These are phyloP conservation scores for Heliconius erato DNA, from an alignment of 2,888 invertebrate genomes.

Conservation along the genomic window DNA sequence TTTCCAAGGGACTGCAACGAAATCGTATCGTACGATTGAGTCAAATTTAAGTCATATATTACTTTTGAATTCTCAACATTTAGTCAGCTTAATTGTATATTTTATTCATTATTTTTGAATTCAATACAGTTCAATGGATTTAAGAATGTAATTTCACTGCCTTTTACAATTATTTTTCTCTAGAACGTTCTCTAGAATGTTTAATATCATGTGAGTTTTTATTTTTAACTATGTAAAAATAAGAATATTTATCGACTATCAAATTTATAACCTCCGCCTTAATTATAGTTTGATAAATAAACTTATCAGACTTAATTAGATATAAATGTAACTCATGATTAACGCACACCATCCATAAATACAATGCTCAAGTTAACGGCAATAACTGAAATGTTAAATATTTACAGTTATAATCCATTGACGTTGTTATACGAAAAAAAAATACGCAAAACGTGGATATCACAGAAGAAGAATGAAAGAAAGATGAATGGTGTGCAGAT, in stretches of 20 bases:
- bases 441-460: too few species aligned
- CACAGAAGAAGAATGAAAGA: too few species aligned
- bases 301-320: neutral
- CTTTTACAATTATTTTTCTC: too few species aligned
- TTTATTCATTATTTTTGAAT: neutral
- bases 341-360: neutral
- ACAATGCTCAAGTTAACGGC: too few species aligned
- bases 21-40: neutral
- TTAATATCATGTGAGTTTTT: too few species aligned
- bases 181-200: too few species aligned
- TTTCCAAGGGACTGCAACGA: neutral
- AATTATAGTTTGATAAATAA: neutral
- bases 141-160: neutral
- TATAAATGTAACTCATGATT: slow-evolving; percentile 4
- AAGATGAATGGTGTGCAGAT: too few species aligned
- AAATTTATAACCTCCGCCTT: neutral
- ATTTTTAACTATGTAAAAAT: too few species aligned
- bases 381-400: too few species aligned
- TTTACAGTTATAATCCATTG: too few species aligned
- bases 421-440: too few species aligned
- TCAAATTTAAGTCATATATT: neutral
- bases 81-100: neutral
- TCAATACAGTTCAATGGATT: neutral
- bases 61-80: neutral
- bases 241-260: neutral